phyloP scores from a whole-genome alignment of 2,888 invertebrate genomes.

The Bombylius discolor region DNA sequence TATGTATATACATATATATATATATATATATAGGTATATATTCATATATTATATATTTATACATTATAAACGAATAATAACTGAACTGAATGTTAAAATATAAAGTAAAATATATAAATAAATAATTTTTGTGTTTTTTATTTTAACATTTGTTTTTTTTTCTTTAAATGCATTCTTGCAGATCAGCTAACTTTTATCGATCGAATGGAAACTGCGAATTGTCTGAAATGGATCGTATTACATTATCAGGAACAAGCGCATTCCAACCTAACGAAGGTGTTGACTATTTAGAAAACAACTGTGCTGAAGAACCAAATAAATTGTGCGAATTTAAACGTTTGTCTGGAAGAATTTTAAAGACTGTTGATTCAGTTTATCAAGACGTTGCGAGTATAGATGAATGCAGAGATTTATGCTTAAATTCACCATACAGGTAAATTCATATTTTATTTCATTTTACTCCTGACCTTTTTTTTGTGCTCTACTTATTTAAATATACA shows the following conservation, averaged over 20 bases:
- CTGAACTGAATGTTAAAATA: no score
- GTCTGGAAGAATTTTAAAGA: conserved; percentile 77
- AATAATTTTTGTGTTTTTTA: no score
- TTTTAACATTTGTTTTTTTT: neutral
- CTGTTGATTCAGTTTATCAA: conserved; percentile 86
- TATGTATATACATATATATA: neutral
- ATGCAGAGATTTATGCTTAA: conserved; percentile 77
- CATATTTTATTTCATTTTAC: neutral
- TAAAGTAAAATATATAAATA: no score
- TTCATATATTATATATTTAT: no score
- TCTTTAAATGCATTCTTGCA: conserved; percentile 35
- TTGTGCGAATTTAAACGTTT: conserved; percentile 87
- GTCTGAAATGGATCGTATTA: conserved; percentile 84
- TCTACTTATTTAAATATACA: no score
- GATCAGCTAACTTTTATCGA: conserved; percentile 84
- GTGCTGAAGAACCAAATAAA: conserved; percentile 87
- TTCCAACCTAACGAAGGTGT: conserved; percentile 56
- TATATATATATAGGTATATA: no score
- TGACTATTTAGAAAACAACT: conserved; percentile 86
- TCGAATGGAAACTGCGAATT: conserved; percentile 73
- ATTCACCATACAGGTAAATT: conserved; percentile 60
- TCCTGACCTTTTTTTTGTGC: neutral
- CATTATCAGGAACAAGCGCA: conserved; percentile 66
- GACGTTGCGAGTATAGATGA: conserved; percentile 77
- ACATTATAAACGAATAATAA: no score